These are phyloP conservation scores for Cataglyphis hispanica DNA, from an alignment of 1,140 invertebrate genomes.

Conservation along the genomic window DNA sequence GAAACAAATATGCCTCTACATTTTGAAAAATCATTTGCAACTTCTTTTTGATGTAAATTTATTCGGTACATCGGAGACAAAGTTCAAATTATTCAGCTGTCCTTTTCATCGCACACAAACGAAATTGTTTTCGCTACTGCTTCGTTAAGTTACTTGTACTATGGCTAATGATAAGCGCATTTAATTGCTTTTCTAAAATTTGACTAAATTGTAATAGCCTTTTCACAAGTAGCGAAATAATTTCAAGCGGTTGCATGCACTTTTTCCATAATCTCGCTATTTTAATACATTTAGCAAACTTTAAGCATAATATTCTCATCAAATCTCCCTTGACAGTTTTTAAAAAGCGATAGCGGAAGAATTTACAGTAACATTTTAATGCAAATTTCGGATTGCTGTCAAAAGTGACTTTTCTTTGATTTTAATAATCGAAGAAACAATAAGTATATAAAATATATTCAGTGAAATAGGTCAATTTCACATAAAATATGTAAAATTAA, in stretches of 20 bases:
- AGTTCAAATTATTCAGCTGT: constrained; percentile 15
- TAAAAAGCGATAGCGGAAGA: neutral
- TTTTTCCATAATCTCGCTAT: neutral
- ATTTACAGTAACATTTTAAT: neutral
- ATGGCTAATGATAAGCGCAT: neutral
- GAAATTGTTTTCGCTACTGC: constrained; percentile 4
- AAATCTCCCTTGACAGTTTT: neutral
- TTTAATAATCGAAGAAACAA: neutral
- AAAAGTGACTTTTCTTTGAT: neutral
- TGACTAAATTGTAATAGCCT: neutral
- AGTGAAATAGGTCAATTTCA: neutral
- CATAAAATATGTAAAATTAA: neutral
- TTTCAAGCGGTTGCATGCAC: neutral
- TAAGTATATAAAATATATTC: neutral
- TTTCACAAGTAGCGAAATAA: neutral
- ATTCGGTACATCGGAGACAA: neutral
- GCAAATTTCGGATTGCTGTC: neutral
- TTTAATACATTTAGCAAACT: neutral
- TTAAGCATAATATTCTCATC: neutral
- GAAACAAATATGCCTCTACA: neutral
- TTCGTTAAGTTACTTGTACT: neutral
- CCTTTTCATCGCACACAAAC: neutral
- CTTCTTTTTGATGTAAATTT: constrained; percentile 11
- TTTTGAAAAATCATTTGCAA: neutral
- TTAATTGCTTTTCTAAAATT: neutral